Percentiles rank a stretch among this genome's conserved stretches.
These are phyloP conservation scores for Cryptosula pallasiana DNA, from an alignment of 2,888 invertebrate species.

Conservation along the genomic window DNA sequence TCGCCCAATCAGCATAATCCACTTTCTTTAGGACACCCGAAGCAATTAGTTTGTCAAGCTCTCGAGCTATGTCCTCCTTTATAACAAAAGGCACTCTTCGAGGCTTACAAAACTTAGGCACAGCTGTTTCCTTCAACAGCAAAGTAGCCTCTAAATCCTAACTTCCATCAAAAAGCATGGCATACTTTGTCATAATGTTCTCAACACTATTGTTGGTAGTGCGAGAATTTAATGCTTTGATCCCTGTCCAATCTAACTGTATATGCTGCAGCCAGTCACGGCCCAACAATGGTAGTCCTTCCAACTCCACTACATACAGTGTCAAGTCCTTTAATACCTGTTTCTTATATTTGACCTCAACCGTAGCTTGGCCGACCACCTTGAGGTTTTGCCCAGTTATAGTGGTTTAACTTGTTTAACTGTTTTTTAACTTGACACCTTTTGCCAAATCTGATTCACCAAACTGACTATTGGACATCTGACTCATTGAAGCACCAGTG, in stretches of 20 bases:
- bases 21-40: background rate
- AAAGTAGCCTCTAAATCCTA: background rate
- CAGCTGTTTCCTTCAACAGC: background rate
- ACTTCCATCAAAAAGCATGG: background rate
- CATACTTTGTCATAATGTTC: too few relatives aligned
- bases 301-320: background rate
- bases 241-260: background rate
- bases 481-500: background rate
- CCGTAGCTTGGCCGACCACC: background rate
- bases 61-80: background rate
- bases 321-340: background rate
- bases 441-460: too few relatives aligned
- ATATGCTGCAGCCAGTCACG: background rate
- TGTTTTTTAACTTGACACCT: too few relatives aligned
- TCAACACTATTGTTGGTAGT: too few relatives aligned
- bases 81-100: background rate
- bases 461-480: background rate
- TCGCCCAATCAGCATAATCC: background rate
- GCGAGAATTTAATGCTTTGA: background rate
- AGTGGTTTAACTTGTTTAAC: background rate
- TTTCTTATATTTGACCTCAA: background rate
- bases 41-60: background rate
- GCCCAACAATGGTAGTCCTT: background rate
- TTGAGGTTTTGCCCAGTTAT: background rate
- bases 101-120: background rate